Evolutionary conservation across 2,888 invertebrate species (phyloP).

Genomic region (Meiosimyza platycephala): DNA sequence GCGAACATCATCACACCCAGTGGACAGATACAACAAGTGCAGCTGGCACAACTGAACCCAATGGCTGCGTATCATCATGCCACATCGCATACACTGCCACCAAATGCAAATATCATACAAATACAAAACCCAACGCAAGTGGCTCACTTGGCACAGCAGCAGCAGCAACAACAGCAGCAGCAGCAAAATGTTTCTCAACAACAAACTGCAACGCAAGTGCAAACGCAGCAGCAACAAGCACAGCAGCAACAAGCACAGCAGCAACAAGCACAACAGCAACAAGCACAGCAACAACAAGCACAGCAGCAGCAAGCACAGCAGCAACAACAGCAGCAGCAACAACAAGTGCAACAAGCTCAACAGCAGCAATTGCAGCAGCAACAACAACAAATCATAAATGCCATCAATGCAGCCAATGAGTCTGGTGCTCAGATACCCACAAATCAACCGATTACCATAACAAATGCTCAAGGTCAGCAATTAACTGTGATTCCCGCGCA

Average conservation of each 20-base stretch:
- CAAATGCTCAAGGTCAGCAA: conserved; percentile 82
- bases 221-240: conserved; percentile 38
- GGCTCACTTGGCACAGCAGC: conserved; percentile 39
- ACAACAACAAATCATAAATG: conserved; percentile 60
- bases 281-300: conserved; percentile 41
- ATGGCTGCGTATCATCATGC: conserved; percentile 60
- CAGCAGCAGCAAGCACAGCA: conserved; percentile 42
- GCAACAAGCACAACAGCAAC: conserved; percentile 48
- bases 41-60: conserved; percentile 76
- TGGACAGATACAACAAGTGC: conserved; percentile 91
- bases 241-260: conserved; percentile 43
- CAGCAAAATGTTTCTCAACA: conserved; percentile 46
- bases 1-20: conserved; percentile 89
- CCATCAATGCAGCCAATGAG: conserved; percentile 54
- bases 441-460: conserved; percentile 76
- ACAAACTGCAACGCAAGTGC: conserved; percentile 37
- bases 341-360: conserved; percentile 45
- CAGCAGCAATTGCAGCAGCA: conserved; percentile 55
- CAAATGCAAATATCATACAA: conserved; percentile 64
- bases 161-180: conserved; percentile 49
- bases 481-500: conserved; percentile 84
- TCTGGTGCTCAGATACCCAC: conserved; percentile 64
- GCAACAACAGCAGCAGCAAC: conserved; percentile 49
- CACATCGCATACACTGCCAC: conserved; percentile 61
- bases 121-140: conserved; percentile 56